phyloP scores from a whole-genome alignment of 1,140 invertebrate genomes.

The Papilio aristodemus region DNA sequence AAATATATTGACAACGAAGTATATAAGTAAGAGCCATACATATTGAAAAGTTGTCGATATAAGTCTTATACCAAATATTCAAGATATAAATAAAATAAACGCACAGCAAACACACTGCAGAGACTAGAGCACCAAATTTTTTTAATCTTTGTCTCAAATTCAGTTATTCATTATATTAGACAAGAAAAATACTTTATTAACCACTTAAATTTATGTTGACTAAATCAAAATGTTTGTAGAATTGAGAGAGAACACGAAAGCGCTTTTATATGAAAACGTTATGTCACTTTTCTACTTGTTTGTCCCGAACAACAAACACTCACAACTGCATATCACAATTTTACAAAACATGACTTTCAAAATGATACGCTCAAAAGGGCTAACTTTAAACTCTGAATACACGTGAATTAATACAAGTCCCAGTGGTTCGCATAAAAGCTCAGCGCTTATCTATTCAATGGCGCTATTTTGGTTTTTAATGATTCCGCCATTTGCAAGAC shows the following conservation, averaged over 20 bases:
- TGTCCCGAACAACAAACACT: neutral
- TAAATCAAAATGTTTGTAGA: neutral
- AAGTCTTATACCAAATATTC: no score
- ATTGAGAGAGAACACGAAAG: neutral
- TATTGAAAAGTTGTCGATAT: no score
- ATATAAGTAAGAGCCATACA: no score
- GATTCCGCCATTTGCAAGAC: neutral
- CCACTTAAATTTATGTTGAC: neutral
- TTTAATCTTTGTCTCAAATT: no score
- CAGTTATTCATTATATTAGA: no score
- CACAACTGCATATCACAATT: neutral
- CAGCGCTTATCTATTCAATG: neutral
- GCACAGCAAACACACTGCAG: neutral
- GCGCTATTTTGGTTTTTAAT: conserved; percentile 4
- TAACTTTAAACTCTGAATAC: neutral
- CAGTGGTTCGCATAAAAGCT: conserved; percentile 7
- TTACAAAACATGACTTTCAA: conserved; percentile 1
- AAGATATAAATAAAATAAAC: no score
- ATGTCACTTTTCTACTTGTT: neutral
- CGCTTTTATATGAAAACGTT: conserved; percentile 3
- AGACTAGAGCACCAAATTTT: no score
- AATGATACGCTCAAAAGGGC: neutral
- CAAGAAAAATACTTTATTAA: neutral
- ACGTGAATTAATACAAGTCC: conserved; percentile 13
- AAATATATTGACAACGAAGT: no score